These are phyloP conservation scores for Anableps anableps DNA, from an alignment of 2,797 vertebrate genomes.

Conservation along the genomic window DNA sequence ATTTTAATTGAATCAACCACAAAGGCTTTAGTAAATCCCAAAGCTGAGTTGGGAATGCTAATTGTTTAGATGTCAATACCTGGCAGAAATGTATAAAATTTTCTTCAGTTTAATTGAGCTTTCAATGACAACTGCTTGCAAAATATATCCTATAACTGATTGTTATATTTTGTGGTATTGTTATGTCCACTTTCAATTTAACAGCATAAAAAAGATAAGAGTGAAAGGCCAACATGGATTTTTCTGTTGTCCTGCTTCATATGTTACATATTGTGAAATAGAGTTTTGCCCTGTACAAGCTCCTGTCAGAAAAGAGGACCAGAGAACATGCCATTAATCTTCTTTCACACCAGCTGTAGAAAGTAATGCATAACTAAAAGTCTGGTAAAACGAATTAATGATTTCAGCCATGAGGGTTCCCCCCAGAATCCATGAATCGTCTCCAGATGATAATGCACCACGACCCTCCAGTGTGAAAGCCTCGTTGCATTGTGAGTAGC, in stretches of 20 bases:
- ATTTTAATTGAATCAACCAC: conserved; percentile 76
- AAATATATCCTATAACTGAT: neutral
- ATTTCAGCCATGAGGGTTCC: conserved; percentile 98
- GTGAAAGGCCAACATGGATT: conserved; percentile 61
- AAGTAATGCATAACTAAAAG: conserved; percentile 95
- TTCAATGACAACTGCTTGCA: neutral
- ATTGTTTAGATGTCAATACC: conserved; percentile 71
- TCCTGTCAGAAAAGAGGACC: conserved; percentile 60
- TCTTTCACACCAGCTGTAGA: conserved; percentile 90
- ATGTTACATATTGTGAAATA: conserved; percentile 59
- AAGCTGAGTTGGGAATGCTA: conserved; percentile 60
- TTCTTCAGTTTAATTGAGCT: conserved; percentile 35
- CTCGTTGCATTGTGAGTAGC: conserved; percentile 91
- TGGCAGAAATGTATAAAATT: conserved; percentile 37
- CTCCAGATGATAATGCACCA: conserved; percentile 90
- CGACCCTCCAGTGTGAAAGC: conserved; percentile 91
- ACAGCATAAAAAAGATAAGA: conserved; percentile 32
- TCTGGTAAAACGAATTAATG: conserved; percentile 97
- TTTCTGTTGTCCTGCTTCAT: conserved; percentile 61
- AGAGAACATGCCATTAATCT: conserved; percentile 86
- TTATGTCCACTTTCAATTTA: neutral
- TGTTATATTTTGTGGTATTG: neutral
- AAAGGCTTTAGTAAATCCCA: conserved; percentile 60
- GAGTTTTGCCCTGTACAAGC: conserved; percentile 66
- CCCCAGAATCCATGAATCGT: conserved; percentile 95